Evolutionary conservation across 2,888 invertebrate species (phyloP), one percentile per base, ranked within the genome.

Genomic region (Prosopocoilus inquinatus): DNA sequence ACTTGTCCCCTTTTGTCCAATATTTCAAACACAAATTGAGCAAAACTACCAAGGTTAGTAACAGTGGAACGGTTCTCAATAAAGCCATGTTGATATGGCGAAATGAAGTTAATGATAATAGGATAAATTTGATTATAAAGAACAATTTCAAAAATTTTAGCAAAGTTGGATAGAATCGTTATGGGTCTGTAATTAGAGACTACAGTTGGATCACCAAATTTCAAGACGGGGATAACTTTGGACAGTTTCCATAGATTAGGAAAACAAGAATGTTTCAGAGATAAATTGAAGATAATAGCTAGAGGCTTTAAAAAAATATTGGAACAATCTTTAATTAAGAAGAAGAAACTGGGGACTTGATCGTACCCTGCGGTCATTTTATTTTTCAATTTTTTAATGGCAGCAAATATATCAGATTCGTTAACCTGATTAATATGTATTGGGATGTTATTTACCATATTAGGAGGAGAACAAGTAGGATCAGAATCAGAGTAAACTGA

Each of bases 51-150:
- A 16, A 16, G 16, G 3, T 16, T 16, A 2, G 16, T 16, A 3
- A 16, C 16, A 16, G 60, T 64, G n/a, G 61, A 63, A 4, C 57
- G 54, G 8, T 52, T 32, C n/a, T 41, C 55, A 35, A 61, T 55
- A 16, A 60, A 64, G 12, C 64, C 59, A 41, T 53, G 53, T 46
- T 53, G 53, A 16, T 35, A 20, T 3, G 46, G 20, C 9, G 47
- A 36, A 15, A 47, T 43, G 38, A 20, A 12, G 9, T 2, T 41
- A 12, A 9, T 39, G 32, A 41, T 32, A 7, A 12, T 12, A 20
- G 34, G 15, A 12, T 47, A 47, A 20, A 53, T 15, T 3, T 20
- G 9, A 9, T 16, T n/a, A 36, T 45, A 12, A 5, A 52, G 9
- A 2, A 41, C 33, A 9, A 33, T 32, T 46, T 58, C 57, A 13